These are phyloP conservation scores for Ahaetulla prasina DNA, from an alignment of 2,113 vertebrate genomes.

Conservation along the genomic window DNA sequence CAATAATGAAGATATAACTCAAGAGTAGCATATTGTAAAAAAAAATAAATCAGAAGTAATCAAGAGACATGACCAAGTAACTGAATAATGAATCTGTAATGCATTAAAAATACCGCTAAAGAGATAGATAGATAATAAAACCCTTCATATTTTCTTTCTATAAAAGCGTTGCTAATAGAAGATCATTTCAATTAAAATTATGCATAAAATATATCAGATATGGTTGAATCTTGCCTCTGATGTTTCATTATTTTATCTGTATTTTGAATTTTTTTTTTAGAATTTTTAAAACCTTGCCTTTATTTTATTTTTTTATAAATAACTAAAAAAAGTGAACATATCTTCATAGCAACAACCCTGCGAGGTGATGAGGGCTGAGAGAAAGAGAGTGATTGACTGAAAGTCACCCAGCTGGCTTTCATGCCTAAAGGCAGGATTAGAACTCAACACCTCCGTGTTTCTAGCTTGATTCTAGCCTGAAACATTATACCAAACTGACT, in stretches of 20 bases:
- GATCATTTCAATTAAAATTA: neutral
- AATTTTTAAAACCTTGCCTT: neutral
- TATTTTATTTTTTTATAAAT: neutral
- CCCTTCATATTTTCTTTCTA: neutral
- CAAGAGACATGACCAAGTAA: neutral
- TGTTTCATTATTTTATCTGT: neutral
- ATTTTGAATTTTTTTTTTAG: neutral
- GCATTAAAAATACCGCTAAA: neutral
- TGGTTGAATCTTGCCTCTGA: neutral
- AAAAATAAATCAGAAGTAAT: neutral
- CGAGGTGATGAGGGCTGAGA: neutral
- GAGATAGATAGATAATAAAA: neutral
- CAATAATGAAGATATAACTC: neutral
- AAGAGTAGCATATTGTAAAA: neutral
- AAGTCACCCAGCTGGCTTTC: too few relatives aligned
- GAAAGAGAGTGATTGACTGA: too few relatives aligned
- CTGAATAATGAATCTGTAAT: neutral
- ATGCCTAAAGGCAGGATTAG: too few relatives aligned
- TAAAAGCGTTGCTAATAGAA: neutral
- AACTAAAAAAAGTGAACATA: neutral
- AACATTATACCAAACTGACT: neutral
- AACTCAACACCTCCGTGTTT: too few relatives aligned
- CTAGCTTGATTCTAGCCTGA: neutral
- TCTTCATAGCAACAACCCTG: neutral
- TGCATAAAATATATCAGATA: neutral